A percentile compares a stretch with the other conserved stretches of the same genome.
phyloP scores from a whole-genome alignment of 2,113 vertebrate species.

The Eleginops maclovinus region DNA sequence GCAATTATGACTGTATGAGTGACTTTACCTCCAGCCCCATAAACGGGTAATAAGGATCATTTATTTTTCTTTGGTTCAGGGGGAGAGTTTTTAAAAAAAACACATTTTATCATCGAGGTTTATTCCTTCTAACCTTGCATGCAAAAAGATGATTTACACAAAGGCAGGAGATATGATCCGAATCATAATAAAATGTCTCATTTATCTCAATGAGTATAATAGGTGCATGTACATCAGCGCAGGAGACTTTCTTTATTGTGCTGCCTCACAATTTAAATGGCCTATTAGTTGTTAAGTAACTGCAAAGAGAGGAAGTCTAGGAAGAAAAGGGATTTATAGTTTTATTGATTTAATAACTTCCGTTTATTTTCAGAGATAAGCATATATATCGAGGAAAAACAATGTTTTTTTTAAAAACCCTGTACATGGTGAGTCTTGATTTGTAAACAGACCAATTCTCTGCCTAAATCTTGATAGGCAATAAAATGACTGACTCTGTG shows the following conservation, averaged over 20 bases:
- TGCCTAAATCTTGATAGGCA: conserved; percentile 20
- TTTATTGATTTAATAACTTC: neutral
- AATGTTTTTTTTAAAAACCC: neutral
- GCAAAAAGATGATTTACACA: neutral
- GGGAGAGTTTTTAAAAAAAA: neutral
- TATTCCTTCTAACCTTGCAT: neutral
- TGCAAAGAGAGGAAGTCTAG: no score
- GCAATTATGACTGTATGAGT: neutral
- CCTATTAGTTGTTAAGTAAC: neutral
- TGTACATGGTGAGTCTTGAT: neutral
- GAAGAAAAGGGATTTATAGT: neutral
- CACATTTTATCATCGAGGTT: neutral
- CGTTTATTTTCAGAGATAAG: neutral
- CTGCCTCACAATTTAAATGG: conserved; percentile 16
- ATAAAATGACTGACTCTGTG: conserved; percentile 40
- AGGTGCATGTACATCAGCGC: neutral
- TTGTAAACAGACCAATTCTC: conserved; percentile 14
- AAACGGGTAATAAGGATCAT: neutral
- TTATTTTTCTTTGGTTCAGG: conserved; percentile 4
- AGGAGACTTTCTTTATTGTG: neutral
- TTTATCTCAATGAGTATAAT: neutral
- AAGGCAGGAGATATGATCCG: neutral
- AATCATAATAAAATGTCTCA: conserved; percentile 11
- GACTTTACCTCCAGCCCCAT: neutral
- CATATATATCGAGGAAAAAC: neutral